Base-by-base conservation (phyloP, 1,140 invertebrate species). In the Glomeris maerens region DNA sequence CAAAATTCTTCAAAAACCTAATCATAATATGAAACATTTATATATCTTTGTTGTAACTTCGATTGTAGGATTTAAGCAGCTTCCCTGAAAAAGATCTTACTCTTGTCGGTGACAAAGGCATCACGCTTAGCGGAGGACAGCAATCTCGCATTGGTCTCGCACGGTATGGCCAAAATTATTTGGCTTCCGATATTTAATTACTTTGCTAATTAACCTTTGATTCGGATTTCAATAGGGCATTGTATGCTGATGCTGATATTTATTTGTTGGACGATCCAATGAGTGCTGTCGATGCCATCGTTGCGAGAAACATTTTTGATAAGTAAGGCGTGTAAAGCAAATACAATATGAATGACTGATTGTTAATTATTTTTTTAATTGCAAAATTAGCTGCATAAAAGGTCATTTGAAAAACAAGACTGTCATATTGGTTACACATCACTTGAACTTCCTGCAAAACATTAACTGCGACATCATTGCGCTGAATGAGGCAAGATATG, bases 181-280 rank as follows among this genome's bases (percentile, higher is more conserved):
- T n/a, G n/a, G n/a, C n/a, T n/a, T n/a, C n/a, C n/a, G n/a, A n/a
- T n/a, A n/a, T n/a, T n/a, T n/a, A n/a, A n/a, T n/a, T n/a, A n/a
- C n/a, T n/a, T n/a, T n/a, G n/a, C n/a, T n/a, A n/a, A n/a, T n/a
- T n/a, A n/a, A n/a, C n/a, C n/a, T n/a, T n/a, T n/a, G n/a, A n/a
- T n/a, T n/a, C n/a, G n/a, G n/a, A n/a, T n/a, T n/a, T 44, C 7
- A 20, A 20, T 14, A 47, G 72, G 42, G 68, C 71, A 7, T 64
- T 72, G 1, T 74, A 74, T 52, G 62, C 61, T 28, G 60, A 71
- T 55, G 56, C 61, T 36, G 70, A 73, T 50, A 57, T 74, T n/a
- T 73, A 72, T 53, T 52, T 73, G 0, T 58, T 74, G 26, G 73
- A 74, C 57, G 72, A 74, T 56, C 71, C 72, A 17, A 60, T 74